These are phyloP conservation scores for Sebastolobus alascanus DNA, from an alignment of 2,797 vertebrate species.

Conservation along the genomic window DNA sequence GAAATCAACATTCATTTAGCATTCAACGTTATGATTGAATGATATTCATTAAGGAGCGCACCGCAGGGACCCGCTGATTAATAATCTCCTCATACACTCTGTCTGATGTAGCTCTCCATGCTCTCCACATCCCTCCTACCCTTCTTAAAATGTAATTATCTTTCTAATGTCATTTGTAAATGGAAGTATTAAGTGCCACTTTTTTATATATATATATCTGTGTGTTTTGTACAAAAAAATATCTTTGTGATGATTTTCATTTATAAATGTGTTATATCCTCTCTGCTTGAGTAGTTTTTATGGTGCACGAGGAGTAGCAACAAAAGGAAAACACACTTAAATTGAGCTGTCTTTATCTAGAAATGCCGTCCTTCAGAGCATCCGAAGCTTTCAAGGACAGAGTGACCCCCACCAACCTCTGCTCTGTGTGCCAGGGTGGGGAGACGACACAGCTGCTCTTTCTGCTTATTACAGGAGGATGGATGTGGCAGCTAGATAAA, in stretches of 20 bases:
- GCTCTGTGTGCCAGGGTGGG: conserved; percentile 51
- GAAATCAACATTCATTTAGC: conserved; percentile 44
- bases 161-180: conserved; percentile 38
- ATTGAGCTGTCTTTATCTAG: conserved; percentile 47
- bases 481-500: conserved; percentile 62
- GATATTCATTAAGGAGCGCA: conserved; percentile 57
- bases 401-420: conserved; percentile 70
- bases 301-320: not conserved
- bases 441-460: conserved; percentile 71
- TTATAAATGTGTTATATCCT: conserved; percentile 36
- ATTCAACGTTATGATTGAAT: conserved; percentile 48
- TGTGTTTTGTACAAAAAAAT: conserved; percentile 26
- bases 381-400: conserved; percentile 81
- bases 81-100: conserved; percentile 57
- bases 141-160: conserved; percentile 34
- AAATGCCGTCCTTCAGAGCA: conserved; percentile 72
- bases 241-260: conserved; percentile 5
- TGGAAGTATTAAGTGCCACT: not conserved
- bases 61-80: conserved; percentile 54
- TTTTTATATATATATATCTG: not conserved
- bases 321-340: conserved; percentile 9
- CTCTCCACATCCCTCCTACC: conserved; percentile 24
- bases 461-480: conserved; percentile 66
- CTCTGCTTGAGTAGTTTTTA: conserved; percentile 17
- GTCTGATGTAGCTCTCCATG: conserved; percentile 38